Base-by-base conservation (phyloP, 2,113 vertebrate genomes). In the Agelaius tricolor region DNA sequence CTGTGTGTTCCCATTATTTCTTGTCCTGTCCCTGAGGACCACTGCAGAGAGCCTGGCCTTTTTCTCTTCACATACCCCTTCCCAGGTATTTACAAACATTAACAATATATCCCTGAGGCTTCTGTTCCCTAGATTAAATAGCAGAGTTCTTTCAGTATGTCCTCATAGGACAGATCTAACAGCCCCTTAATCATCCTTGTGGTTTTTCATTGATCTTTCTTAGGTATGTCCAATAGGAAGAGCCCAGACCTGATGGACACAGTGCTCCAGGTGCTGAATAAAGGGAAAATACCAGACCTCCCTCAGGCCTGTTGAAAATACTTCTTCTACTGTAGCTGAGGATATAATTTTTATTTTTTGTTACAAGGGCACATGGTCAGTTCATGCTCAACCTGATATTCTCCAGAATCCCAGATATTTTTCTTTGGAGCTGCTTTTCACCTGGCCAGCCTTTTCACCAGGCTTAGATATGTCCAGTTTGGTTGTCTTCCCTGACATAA, bases 1-100 rank as follows among this genome's bases (percentile, higher is more conserved):
- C 18, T 1, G 0, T 26, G 43, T 52, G 15, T 63, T 68, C 10
- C 18, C 16, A 3, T 26, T 59, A 10, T 18, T 13, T 81, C 4
- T 54, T 68, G 6, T 47, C 15, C 2, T 33, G 18, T 28, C 11
- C 9, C 33, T 66, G 35, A 13, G 18, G 7, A 67, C 16, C 9
- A 27, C 7, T 62, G 30, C 11, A 68, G 44, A 15, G 3, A 46
- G 2, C 5, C 21, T 44, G 37, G 7, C 9, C 22, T 15, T 44
- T 15, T 27, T 52, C 15, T 46, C 14, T 59, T 44, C 49, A 13
- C 7, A 4, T 22, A 31, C 2, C 2, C 13, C 31, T 21, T 77
- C 18, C n/a, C 19, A 52, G 43, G 8, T 52, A 58, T 62, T 67
- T 57, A 27, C 11, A 5, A 15, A 43, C 9, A 43, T 12, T 52